Evolutionary conservation across 2,888 invertebrate species (phyloP), one percentile per base, ranked within the genome.

Genomic region (Suillia variegata): DNA sequence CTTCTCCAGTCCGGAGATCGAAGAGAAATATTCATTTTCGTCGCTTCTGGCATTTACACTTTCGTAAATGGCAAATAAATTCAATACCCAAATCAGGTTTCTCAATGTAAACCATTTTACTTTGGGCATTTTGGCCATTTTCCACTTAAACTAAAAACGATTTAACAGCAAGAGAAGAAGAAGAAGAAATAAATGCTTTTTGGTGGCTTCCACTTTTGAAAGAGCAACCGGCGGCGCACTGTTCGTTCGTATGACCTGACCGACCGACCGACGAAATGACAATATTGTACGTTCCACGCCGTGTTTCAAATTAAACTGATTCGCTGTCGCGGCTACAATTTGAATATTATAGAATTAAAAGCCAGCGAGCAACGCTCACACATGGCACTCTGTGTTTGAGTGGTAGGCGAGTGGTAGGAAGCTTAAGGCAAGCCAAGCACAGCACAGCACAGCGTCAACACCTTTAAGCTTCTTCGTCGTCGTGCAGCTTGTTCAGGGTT

Each of bases 21-120:
- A 78, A 5, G 80, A 74, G 45, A 70, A 79, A 42, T 67, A 71
- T 70, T 82, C 68, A 68, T 64, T 75, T 18, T 59, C 59, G 8
- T n/a, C 56, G 12, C n/a, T n/a, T n/a, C n/a, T n/a, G 26, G 5
- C 26, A 38, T 2, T 22, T 20, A 15, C 18, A 17, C 26, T 54
- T 62, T 55, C 8, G 21, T 26, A 42, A 26, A 59, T 42, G 20
- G 21, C 22, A 10, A 49, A n/a, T 49, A 49, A 22, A 15, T 21
- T 13, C 15, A 49, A 10, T 12, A 49, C 10, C 24, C 18, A 18
- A 18, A 18, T n/a, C n/a, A n/a, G n/a, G n/a, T n/a, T 34, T 15
- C 13, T 15, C n/a, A 17, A 10, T 17, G 17, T 17, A 12, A 15
- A 17, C 15, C 12, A 17, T 10, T 2, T 20, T 13, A 21, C 49